Evolutionary conservation across 2,113 vertebrate species (phyloP), one percentile per base, ranked within the genome.

Genomic region (Lampris incognitus): DNA sequence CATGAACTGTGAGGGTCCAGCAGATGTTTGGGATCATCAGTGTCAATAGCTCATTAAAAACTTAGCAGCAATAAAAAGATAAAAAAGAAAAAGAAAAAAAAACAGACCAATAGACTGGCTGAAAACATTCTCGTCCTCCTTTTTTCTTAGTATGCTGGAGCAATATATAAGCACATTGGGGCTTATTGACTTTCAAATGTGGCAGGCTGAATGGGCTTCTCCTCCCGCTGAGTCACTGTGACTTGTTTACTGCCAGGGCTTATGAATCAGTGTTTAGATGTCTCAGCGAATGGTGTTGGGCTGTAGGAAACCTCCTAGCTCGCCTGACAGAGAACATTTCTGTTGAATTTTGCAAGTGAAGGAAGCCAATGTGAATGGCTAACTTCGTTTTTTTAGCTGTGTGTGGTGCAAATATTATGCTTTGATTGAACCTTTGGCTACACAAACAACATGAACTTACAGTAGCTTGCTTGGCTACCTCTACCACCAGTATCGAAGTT

Each of bases 1-100:
- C 83, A 83, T 80, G 84, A 91, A 90, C 86, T 83, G 82, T 71
- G 86, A 88, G 88, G 77, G 87, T 88, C 90, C 85, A 88, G 90
- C 93, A 94, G 91, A 93, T 93, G 91, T 92, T 92, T 74, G 84
- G 83, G 84, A 88, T 94, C 91, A 89, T 83, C 83, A 61, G 85
- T 87, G 90, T 91, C 89, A 92, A 92, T 90, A 93, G 85, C 88
- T 94, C 93, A 92, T 93, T 94, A 92, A 92, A 92, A 87, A 88
- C 60, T 54, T 74, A 78, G 67, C 79, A 67, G 77, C 55, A 75
- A 48, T 10, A 69, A 66, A 76, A 48, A 76, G 63, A 79, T 46
- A 46, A 46, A 46, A 63, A 46, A 7, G 40, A 37, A 44, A 64
- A 68, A 77, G 65, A 54, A 66, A 83, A 75, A 66, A 51, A 61